Conservation (phyloP, 2,797 vertebrate species). For the Microctenopoma lineatum region DNA sequence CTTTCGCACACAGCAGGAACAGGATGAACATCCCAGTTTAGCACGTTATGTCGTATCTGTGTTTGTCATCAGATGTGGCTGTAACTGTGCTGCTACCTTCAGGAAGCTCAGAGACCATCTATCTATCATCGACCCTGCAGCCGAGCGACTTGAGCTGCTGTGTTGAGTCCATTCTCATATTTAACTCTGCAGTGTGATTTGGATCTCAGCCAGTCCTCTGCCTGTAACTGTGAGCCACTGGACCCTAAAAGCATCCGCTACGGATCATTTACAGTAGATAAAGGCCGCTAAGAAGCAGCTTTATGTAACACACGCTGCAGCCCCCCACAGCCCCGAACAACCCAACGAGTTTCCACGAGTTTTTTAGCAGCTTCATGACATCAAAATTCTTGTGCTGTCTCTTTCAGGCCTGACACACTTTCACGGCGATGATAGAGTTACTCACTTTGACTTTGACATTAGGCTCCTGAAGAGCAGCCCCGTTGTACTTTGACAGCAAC, state of each 20-base stretch:
- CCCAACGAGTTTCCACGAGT: background rate
- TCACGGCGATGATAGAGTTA: background rate
- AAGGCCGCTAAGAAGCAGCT: constrained; percentile 10
- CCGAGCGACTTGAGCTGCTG: constrained; percentile 26
- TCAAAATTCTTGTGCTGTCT: too few species aligned
- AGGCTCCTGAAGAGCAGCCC: background rate
- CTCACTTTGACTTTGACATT: background rate
- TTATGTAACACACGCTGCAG: background rate
- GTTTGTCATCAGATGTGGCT: background rate
- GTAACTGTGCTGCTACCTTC: background rate
- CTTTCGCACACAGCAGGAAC: background rate
- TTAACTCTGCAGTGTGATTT: constrained; percentile 21
- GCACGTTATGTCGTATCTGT: too few species aligned
- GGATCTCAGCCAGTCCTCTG: constrained; percentile 30
- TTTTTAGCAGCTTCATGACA: background rate
- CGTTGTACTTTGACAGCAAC: constrained; percentile 70
- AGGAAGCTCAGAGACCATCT: constrained; percentile 13
- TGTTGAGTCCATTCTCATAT: constrained; percentile 36
- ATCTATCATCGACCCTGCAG: background rate
- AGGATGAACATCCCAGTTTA: background rate
- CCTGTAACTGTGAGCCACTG: constrained; percentile 10
- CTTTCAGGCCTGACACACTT: too few species aligned
- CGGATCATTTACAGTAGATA: constrained; percentile 52
- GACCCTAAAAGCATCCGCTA: constrained; percentile 25
- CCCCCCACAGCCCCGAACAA: constrained; percentile 11